Conservation (phyloP, 2,888 invertebrate species). For the Melitaea athalia region DNA sequence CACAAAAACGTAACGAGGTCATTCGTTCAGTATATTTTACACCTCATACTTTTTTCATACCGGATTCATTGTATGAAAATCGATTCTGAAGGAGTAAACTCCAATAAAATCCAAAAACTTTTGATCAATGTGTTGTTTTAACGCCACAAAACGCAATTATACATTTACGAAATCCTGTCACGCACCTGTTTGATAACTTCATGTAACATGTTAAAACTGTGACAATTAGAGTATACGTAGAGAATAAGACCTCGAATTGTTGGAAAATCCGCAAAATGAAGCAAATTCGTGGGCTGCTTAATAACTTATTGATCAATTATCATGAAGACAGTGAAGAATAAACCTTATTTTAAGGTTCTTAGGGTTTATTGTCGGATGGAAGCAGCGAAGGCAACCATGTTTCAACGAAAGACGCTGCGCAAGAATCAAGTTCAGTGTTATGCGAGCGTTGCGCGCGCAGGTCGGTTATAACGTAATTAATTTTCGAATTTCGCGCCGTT, state of each 20-base stretch:
- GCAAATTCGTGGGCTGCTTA: constrained; percentile 40
- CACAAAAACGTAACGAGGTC: too few relatives aligned
- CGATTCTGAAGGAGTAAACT: too few relatives aligned
- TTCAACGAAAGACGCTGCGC: constrained; percentile 38
- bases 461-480: constrained; percentile 38
- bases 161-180: background rate
- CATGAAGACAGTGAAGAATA: constrained; percentile 7
- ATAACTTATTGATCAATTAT: constrained; percentile 10
- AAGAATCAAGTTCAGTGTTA: constrained; percentile 74
- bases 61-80: too few relatives aligned
- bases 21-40: too few relatives aligned
- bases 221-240: background rate
- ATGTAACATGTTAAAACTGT: constrained; percentile 21
- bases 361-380: constrained; percentile 27
- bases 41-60: too few relatives aligned
- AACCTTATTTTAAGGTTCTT: background rate
- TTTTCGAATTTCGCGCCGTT: constrained; percentile 50
- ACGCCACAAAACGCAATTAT: too few relatives aligned
- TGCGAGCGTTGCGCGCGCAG: constrained; percentile 53
- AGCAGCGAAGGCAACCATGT: constrained; percentile 57
- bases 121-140: too few relatives aligned
- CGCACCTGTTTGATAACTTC: background rate
- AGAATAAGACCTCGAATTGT: constrained; percentile 38
- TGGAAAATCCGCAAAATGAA: constrained; percentile 52
- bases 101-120: too few relatives aligned